Evolutionary conservation across 1,140 invertebrate genomes (phyloP), one percentile per base, ranked within the genome.

Genomic region (Nautilus pompilius): DNA sequence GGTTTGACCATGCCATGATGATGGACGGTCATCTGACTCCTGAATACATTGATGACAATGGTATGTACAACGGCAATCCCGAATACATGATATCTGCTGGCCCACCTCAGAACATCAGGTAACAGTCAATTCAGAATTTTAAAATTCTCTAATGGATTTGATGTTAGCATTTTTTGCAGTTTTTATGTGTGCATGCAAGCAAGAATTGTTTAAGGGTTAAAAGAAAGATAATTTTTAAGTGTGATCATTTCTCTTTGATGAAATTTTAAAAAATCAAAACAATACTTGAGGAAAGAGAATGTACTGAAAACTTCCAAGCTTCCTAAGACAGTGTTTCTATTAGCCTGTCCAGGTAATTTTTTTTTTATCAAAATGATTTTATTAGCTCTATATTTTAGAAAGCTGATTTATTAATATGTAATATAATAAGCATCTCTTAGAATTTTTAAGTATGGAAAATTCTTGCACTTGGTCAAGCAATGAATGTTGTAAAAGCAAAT

Each of bases 1-100:
- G 72, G 6, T 78, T 72, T 67, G 74, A 78, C 56, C 71, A 63
- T 32, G 60, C 59, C 2, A 48, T 75, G 36, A 72, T 79, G 54
- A 74, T 78, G 71, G 78, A 80, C 62, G 78, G 78, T 33, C 76
- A 80, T 55, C 58, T 80, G 4, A 79, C 75, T 13, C 78, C 79
- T 26, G 79, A 80, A 57, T 80, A 75, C 65, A 79, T 79, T 13
- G 77, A 80, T 63, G 77, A 79, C 45, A 65, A 69, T 26, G 70
- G 71, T 32, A 55, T 76, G 36, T 74, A 76, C 68, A 68, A 71
- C 36, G 69, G 69, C 29, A 68, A 71, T 56, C 49, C 49, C n/a
- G 71, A 73, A 32, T 70, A 63, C 51, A 34, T 54, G 34, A 57
- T 48, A 46, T 24, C 28, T 28, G 20, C 34, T 22, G 36, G 30